A percentile compares a stretch with the other conserved stretches of the same genome.
Evolutionary conservation across 2,888 invertebrate species (phyloP).

Genomic region (Brachyptera putata): DNA sequence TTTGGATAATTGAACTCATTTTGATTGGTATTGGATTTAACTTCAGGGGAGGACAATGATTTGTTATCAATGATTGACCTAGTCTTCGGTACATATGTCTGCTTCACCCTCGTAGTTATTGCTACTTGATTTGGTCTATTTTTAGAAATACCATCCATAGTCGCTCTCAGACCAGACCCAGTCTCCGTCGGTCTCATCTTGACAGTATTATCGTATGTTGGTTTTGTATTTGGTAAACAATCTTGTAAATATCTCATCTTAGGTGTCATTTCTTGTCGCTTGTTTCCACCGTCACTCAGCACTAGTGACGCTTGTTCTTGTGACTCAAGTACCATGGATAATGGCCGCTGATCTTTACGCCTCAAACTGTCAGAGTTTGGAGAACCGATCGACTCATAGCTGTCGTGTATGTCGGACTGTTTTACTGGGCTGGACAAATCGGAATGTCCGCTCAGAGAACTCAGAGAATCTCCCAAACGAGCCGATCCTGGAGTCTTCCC

Average conservation of each 20-base stretch:
- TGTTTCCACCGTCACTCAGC: too few species aligned
- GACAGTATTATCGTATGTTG: conserved; percentile 5
- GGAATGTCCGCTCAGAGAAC: conserved; percentile 17
- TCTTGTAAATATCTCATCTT: conserved; percentile 24
- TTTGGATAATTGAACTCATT: too few species aligned
- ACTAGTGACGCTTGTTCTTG: conserved; percentile 26
- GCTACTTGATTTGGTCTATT: too few species aligned
- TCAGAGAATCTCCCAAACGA: conserved; percentile 21
- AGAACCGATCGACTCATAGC: conserved; percentile 13
- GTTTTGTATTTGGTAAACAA: background rate
- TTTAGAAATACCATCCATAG: too few species aligned
- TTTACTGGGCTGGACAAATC: conserved; percentile 29
- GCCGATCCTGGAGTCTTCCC: too few species aligned
- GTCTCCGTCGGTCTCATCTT: too few species aligned
- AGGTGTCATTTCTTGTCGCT: too few species aligned
- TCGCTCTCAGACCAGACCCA: too few species aligned
- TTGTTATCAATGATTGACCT: too few species aligned
- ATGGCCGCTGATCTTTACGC: conserved; percentile 34
- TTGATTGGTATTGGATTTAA: too few species aligned
- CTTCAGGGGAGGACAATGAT: background rate
- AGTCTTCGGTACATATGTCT: too few species aligned
- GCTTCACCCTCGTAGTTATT: too few species aligned
- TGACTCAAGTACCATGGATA: conserved; percentile 38
- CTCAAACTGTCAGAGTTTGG: conserved; percentile 21
- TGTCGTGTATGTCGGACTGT: conserved; percentile 11